These are phyloP conservation scores for Hydrochoerus hydrochaeris DNA, from an alignment of 2,113 vertebrate species.

Conservation along the genomic window DNA sequence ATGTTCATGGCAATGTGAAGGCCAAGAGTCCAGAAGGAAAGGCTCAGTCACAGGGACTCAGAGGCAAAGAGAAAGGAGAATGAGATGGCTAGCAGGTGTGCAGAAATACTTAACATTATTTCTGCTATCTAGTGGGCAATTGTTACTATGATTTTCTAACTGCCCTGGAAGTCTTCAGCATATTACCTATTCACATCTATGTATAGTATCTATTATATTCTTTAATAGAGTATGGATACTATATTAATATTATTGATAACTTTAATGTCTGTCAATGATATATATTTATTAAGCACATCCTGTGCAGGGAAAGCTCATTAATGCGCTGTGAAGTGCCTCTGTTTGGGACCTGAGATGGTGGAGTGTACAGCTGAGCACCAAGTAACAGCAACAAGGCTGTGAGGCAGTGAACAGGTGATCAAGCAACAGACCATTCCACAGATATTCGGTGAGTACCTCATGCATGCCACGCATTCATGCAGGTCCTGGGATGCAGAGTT, in stretches of 20 bases:
- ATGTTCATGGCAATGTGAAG: not conserved
- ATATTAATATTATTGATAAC: not conserved
- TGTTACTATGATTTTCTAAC: not conserved
- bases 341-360: not conserved
- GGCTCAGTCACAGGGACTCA: too few relatives aligned
- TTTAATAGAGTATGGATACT: not conserved
- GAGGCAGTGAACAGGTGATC: not conserved
- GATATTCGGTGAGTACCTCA: too few relatives aligned
- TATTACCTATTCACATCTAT: not conserved
- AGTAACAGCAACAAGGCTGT: not conserved
- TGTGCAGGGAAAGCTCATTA: not conserved
- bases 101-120: not conserved
- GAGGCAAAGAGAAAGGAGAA: not conserved
- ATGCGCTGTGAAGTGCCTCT: not conserved
- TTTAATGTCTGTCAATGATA: not conserved
- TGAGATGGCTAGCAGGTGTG: not conserved
- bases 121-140: not conserved
- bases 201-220: not conserved
- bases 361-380: not conserved
- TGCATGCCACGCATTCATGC: fast-evolving
- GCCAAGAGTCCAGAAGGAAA: not conserved
- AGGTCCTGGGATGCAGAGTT: not conserved
- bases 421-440: not conserved
- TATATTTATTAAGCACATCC: not conserved
- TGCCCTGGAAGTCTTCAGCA: not conserved